Conservation (phyloP, 2,888 invertebrate genomes). For the Crocallis elinguaria region DNA sequence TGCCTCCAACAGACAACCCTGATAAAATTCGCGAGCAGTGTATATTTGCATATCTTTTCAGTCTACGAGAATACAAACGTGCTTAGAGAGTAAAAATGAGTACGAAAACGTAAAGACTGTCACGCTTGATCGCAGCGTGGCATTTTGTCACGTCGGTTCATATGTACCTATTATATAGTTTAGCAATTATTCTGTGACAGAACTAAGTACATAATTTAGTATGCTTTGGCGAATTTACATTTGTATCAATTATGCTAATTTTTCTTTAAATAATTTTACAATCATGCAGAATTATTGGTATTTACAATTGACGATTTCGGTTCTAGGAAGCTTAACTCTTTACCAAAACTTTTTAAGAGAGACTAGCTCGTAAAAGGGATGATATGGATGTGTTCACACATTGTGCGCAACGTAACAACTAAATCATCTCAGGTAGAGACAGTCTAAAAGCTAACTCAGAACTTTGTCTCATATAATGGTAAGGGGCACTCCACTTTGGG, state of each 20-base stretch:
- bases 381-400: not conserved
- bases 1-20: not conserved
- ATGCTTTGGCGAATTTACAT: not conserved
- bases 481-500: constrained; percentile 49
- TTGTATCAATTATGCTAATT: no score
- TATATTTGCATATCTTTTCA: constrained; percentile 2
- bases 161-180: not conserved
- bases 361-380: not conserved
- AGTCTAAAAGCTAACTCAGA: constrained; percentile 30
- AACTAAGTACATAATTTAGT: not conserved
- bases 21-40: not conserved
- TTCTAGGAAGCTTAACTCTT: no score
- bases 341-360: not conserved
- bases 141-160: constrained; percentile 14
- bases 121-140: constrained; percentile 1
- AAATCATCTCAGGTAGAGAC: constrained; percentile 22
- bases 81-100: constrained; percentile 22
- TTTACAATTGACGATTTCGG: no score
- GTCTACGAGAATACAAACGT: constrained; percentile 31
- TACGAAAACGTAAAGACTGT: constrained; percentile 17
- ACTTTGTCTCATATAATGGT: constrained; percentile 51
- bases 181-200: not conserved
- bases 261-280: no score
- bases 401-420: constrained; percentile 8
- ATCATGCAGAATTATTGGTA: no score